A percentile compares a stretch with the other conserved stretches of the same genome.
Conservation (phyloP, 2,888 invertebrate species). For the Antheraea yamamai region DNA sequence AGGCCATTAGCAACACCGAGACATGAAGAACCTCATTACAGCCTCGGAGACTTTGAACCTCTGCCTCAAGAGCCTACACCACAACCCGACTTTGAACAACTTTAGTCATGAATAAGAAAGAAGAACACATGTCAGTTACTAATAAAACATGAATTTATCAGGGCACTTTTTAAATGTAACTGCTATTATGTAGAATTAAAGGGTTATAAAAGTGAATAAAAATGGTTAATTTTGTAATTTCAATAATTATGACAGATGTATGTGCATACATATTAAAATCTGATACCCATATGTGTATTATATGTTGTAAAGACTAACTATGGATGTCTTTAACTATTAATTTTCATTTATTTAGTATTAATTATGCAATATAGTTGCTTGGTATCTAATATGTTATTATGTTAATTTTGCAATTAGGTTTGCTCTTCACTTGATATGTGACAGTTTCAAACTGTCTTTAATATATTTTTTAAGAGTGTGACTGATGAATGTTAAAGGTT, state of each 20-base stretch:
- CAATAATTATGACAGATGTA: background rate
- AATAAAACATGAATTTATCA: background rate
- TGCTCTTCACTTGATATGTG: background rate
- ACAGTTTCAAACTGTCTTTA: background rate
- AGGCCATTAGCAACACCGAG: constrained; percentile 76
- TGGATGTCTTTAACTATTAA: background rate
- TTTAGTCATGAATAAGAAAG: constrained; percentile 45
- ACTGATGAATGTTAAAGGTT: background rate
- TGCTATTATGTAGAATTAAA: background rate
- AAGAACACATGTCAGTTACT: background rate
- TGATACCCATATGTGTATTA: background rate
- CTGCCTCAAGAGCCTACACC: constrained; percentile 77
- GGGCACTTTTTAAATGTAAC: background rate
- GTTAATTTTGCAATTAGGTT: background rate
- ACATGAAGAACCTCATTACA: constrained; percentile 74
- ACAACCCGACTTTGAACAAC: constrained; percentile 78
- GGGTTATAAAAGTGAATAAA: background rate
- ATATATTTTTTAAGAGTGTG: background rate
- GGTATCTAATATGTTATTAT: background rate
- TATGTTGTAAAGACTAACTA: background rate
- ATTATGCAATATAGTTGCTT: background rate
- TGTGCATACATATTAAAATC: background rate
- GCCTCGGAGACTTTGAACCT: constrained; percentile 76
- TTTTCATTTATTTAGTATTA: background rate
- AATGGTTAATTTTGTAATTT: background rate